Evolutionary conservation across 2,113 vertebrate genomes (phyloP).

Genomic region (Myiagra hebetior): DNA sequence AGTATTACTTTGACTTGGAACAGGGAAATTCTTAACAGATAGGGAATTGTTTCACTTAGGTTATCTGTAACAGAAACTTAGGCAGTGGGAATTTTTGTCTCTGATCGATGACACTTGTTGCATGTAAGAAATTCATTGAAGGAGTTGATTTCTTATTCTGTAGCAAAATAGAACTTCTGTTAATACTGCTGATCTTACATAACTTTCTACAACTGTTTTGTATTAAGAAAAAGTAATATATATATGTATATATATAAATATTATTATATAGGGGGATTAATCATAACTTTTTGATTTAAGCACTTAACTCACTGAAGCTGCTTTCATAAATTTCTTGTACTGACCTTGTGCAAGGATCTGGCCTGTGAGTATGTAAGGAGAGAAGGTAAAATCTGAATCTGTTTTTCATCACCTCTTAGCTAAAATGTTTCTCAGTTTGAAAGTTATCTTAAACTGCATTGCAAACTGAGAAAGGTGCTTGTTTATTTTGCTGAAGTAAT

Average conservation of each 20-base stretch:
- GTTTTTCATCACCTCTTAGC: background rate
- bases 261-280: background rate
- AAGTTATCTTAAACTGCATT: background rate
- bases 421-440: background rate
- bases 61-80: background rate
- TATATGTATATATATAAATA: too few relatives aligned
- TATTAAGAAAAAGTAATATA: background rate
- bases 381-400: background rate
- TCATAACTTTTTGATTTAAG: background rate
- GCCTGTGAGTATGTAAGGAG: background rate
- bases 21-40: background rate
- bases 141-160: background rate
- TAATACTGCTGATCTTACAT: background rate
- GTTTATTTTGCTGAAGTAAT: background rate
- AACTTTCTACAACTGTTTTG: background rate
- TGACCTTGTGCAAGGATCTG: background rate
- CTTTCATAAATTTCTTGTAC: background rate
- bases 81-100: background rate
- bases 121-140: background rate
- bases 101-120: background rate
- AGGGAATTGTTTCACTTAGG: background rate
- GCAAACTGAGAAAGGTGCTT: background rate
- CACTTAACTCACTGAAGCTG: background rate
- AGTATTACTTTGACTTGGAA: background rate
- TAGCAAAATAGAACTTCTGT: background rate